These are phyloP conservation scores for Gortyna flavago DNA, from an alignment of 2,888 invertebrate species.

Conservation along the genomic window DNA sequence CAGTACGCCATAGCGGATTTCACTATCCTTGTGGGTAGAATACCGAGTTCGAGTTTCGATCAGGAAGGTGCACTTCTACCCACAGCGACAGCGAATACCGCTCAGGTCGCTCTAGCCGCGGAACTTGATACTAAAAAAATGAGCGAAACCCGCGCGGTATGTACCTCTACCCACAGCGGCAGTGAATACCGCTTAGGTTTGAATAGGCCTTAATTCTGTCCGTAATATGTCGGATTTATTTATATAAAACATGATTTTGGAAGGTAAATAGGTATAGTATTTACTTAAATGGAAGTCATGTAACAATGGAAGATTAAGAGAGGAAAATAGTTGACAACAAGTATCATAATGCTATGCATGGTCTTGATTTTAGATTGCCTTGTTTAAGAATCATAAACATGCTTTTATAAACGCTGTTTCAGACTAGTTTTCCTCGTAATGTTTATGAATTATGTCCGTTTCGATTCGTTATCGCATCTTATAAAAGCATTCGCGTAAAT, in stretches of 20 bases:
- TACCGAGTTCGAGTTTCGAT: too few relatives aligned
- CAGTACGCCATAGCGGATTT: too few relatives aligned
- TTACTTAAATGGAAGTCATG: slow-evolving; percentile 34
- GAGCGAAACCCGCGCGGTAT: too few relatives aligned
- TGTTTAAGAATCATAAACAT: not conserved
- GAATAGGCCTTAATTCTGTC: too few relatives aligned
- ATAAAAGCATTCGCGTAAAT: not conserved
- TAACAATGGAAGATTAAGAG: slow-evolving; percentile 40
- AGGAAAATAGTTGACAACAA: not conserved
- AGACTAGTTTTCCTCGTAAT: not conserved
- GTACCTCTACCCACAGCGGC: too few relatives aligned
- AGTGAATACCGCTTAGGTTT: too few relatives aligned
- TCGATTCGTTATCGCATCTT: not conserved
- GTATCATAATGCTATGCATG: not conserved
- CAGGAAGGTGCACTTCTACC: too few relatives aligned
- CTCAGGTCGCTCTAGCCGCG: too few relatives aligned
- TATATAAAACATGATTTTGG: slow-evolving; percentile 3
- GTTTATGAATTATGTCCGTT: not conserved
- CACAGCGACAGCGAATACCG: too few relatives aligned
- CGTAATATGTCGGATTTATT: slow-evolving; percentile 49
- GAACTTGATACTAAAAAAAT: too few relatives aligned
- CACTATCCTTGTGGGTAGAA: too few relatives aligned
- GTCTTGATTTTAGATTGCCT: not conserved
- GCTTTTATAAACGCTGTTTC: not conserved
- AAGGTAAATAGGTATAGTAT: slow-evolving; percentile 20